These are phyloP conservation scores for Coluber constrictor DNA, from an alignment of 2,797 vertebrate genomes.

Conservation along the genomic window DNA sequence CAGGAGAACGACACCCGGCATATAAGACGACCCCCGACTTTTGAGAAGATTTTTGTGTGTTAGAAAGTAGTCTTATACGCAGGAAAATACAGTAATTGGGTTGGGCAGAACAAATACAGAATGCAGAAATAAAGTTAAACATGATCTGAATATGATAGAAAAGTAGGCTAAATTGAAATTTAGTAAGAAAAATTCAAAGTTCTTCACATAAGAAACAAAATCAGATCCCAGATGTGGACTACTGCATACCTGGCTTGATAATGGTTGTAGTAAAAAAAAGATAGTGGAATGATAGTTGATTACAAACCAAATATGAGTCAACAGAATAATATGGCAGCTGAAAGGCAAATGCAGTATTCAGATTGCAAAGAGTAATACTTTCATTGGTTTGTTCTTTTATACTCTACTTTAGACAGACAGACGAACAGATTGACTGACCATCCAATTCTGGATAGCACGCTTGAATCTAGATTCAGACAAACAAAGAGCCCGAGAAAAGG, in stretches of 20 bases:
- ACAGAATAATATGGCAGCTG: neutral
- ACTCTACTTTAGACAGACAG: neutral
- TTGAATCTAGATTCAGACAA: neutral
- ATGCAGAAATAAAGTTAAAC: neutral
- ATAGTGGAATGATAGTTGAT: neutral
- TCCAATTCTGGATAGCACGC: neutral
- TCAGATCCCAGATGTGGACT: neutral
- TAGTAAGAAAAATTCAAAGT: neutral
- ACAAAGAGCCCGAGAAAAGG: neutral
- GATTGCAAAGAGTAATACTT: neutral
- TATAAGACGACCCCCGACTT: too few relatives aligned
- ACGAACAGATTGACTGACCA: neutral
- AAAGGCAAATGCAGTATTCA: neutral
- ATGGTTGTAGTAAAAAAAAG: neutral
- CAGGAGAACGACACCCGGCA: too few relatives aligned
- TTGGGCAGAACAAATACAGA: neutral
- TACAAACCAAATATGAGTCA: neutral
- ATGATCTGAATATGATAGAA: neutral
- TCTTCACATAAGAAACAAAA: neutral
- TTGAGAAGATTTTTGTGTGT: too few relatives aligned
- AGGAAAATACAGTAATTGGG: too few relatives aligned
- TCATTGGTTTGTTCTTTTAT: neutral
- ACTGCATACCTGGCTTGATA: neutral
- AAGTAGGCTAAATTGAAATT: neutral
- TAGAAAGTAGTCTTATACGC: too few relatives aligned